A percentile compares a stretch with the other conserved stretches of the same genome.
Conservation (phyloP, 2,888 invertebrate species). For the Phengaris arion region DNA sequence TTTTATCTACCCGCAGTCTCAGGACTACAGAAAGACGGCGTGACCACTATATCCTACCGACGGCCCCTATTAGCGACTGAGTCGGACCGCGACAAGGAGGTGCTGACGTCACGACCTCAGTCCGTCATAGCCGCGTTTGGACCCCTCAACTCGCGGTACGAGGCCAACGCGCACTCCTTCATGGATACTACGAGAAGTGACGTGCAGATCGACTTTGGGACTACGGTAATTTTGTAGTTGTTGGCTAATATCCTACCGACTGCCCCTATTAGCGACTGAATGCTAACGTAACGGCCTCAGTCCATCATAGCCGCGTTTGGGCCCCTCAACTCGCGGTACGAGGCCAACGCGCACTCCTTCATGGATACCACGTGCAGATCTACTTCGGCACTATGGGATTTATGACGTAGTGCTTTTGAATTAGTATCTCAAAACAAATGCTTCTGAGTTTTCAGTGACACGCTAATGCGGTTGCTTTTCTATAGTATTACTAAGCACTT, state of each 20-base stretch:
- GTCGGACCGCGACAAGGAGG: conserved; percentile 84
- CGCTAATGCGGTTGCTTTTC: too few relatives aligned
- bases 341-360: conserved; percentile 90
- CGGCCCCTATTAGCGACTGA: conserved; percentile 89
- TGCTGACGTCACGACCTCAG: conserved; percentile 83
- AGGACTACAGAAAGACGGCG: conserved; percentile 87
- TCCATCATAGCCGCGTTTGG: conserved; percentile 94
- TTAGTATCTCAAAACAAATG: too few relatives aligned
- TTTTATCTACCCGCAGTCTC: conserved; percentile 67
- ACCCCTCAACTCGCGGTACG: conserved; percentile 86
- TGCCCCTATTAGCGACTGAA: conserved; percentile 89
- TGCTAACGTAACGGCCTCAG: conserved; percentile 82
- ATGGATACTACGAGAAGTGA: conserved; percentile 86
- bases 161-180: conserved; percentile 90
- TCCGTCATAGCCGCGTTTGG: conserved; percentile 94
- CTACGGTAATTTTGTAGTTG: conserved; percentile 58
- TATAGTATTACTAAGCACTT: too few relatives aligned
- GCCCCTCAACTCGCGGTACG: conserved; percentile 86
- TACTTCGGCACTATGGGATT: conserved; percentile 84
- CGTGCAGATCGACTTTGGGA: conserved; percentile 88
- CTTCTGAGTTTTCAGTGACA: too few relatives aligned
- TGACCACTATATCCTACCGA: conserved; percentile 89
- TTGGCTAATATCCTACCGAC: conserved; percentile 83
- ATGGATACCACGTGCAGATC: conserved; percentile 87
- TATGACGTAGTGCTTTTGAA: neutral